A percentile compares a stretch with the other conserved stretches of the same genome.
phyloP scores from a whole-genome alignment of 2,113 vertebrate genomes.

The Lichenostomus cassidix region DNA sequence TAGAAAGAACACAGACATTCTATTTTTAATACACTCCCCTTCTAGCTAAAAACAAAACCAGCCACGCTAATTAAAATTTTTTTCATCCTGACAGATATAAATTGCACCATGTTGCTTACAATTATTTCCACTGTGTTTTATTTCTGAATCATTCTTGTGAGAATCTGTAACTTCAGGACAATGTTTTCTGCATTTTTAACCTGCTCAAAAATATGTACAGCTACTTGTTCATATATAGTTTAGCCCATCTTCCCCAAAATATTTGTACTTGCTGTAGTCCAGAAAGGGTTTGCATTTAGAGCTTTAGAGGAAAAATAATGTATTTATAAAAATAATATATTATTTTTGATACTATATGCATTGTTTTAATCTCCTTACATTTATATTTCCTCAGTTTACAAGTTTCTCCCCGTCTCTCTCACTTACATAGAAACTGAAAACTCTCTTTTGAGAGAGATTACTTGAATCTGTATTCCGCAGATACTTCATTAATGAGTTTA shows the following conservation, averaged over 20 bases:
- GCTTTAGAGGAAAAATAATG: background rate
- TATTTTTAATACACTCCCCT: background rate
- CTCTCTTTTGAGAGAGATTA: background rate
- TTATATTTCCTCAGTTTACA: background rate
- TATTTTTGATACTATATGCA: background rate
- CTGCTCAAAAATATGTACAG: background rate
- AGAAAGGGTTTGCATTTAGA: background rate
- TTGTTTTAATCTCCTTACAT: background rate
- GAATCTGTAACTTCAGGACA: background rate
- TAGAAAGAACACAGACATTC: background rate
- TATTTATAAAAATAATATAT: background rate
- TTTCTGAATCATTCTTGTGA: background rate
- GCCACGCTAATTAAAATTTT: background rate
- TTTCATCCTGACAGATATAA: background rate
- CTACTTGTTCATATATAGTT: background rate
- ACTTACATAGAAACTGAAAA: background rate
- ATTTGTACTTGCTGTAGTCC: background rate
- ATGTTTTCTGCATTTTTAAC: background rate
- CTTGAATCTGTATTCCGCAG: background rate
- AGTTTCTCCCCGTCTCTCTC: background rate
- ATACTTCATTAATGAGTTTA: background rate
- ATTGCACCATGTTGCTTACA: background rate
- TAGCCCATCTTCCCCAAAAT: background rate
- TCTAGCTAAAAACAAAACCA: background rate
- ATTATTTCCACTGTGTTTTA: background rate